phyloP scores from a whole-genome alignment of 2,797 vertebrate genomes.

The Halcyon leucocephala region DNA sequence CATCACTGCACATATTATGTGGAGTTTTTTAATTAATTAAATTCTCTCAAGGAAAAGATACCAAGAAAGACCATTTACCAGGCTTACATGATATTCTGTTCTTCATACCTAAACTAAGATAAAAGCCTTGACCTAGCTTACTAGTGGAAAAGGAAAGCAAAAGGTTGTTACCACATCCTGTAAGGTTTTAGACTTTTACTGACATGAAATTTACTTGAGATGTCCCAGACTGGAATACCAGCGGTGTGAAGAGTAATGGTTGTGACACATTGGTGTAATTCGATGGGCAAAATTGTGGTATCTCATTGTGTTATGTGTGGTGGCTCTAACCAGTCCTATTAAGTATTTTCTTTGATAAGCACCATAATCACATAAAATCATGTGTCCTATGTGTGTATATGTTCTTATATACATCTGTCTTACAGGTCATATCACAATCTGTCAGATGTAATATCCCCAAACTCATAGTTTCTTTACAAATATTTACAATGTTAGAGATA shows the following conservation, averaged over 20 bases:
- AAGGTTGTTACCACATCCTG: neutral
- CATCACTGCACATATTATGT: neutral
- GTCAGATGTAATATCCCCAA: neutral
- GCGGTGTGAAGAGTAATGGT: neutral
- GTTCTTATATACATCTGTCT: neutral
- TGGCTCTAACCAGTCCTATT: neutral
- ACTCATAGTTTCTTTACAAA: neutral
- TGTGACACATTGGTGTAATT: neutral
- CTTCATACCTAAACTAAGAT: neutral
- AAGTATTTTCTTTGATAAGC: neutral
- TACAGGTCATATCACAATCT: neutral
- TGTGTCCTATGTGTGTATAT: neutral
- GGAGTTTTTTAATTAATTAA: neutral
- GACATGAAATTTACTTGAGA: neutral
- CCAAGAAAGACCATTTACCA: neutral
- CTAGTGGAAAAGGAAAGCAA: conserved; percentile 3
- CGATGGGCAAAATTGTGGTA: neutral
- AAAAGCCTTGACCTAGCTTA: neutral
- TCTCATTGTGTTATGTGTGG: neutral
- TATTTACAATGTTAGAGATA: neutral
- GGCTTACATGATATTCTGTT: neutral
- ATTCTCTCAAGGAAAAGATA: neutral
- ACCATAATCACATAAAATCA: neutral
- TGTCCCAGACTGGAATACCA: neutral
- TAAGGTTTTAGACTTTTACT: neutral